Evolutionary conservation across 2,797 vertebrate genomes (phyloP).

Genomic region (Lateolabrax maculatus): DNA sequence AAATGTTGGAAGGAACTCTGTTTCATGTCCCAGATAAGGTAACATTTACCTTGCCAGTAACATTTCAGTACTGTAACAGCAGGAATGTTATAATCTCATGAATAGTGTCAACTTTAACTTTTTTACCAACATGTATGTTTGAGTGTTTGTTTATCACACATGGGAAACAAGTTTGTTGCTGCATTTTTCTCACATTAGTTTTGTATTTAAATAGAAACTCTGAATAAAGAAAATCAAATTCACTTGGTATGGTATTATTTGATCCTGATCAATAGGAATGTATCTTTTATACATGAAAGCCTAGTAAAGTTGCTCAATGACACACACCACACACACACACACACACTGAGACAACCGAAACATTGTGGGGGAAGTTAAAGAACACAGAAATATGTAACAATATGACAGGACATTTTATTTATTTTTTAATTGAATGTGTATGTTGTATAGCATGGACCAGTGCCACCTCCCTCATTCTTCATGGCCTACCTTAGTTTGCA

Average conservation of each 20-base stretch:
- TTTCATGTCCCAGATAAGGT: slow-evolving; percentile 47
- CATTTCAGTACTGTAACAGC: slow-evolving; percentile 27
- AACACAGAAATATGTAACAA: neutral
- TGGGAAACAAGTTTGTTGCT: slow-evolving; percentile 22
- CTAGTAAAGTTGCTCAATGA: neutral
- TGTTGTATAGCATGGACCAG: neutral
- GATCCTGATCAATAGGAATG: neutral
- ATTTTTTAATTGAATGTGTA: neutral
- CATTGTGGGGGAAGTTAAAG: no score
- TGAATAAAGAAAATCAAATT: slow-evolving; percentile 54
- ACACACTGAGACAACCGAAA: no score
- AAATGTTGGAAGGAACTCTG: slow-evolving; percentile 47
- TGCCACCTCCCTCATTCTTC: no score
- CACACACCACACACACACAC: no score
- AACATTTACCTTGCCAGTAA: slow-evolving; percentile 63
- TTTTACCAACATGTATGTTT: slow-evolving; percentile 23
- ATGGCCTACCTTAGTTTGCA: no score
- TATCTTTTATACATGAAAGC: neutral
- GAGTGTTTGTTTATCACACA: slow-evolving; percentile 30
- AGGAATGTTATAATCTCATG: slow-evolving; percentile 17
- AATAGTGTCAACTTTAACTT: slow-evolving; percentile 23
- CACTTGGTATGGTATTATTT: neutral
- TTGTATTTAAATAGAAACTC: slow-evolving; percentile 71
- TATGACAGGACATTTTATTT: neutral
- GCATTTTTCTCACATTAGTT: slow-evolving; percentile 55